These are phyloP conservation scores for Heliconius nattereri DNA, from an alignment of 1,140 invertebrate species.

Conservation along the genomic window DNA sequence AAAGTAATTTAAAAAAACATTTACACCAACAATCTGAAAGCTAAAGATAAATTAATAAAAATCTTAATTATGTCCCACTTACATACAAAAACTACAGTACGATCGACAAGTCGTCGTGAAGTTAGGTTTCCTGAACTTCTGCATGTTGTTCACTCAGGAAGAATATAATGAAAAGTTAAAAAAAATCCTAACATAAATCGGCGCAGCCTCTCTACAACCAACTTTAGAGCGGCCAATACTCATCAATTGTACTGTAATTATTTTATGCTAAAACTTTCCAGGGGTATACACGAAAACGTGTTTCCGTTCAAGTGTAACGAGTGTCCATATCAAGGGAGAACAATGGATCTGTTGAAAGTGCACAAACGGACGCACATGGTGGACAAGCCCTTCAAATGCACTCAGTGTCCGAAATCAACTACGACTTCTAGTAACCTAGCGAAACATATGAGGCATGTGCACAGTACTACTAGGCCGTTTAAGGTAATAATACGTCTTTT, in stretches of 20 bases:
- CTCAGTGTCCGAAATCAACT: slow-evolving; percentile 64
- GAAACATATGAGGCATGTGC: slow-evolving; percentile 71
- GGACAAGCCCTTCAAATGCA: slow-evolving; percentile 72
- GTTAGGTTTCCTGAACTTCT: too few relatives aligned
- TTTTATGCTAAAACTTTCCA: slow-evolving; percentile 42
- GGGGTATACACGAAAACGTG: slow-evolving; percentile 64
- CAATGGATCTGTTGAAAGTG: slow-evolving; percentile 65
- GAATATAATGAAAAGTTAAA: too few relatives aligned
- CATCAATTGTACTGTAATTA: background rate
- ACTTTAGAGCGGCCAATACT: too few relatives aligned
- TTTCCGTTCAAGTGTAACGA: slow-evolving; percentile 72
- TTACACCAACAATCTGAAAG: too few relatives aligned
- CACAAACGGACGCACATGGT: slow-evolving; percentile 65
- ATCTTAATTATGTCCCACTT: too few relatives aligned
- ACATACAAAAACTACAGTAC: too few relatives aligned
- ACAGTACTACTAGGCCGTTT: slow-evolving; percentile 62
- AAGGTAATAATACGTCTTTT: slow-evolving; percentile 49
- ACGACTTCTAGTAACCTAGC: slow-evolving; percentile 67
- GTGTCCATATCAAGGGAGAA: slow-evolving; percentile 68
- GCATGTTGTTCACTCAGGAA: too few relatives aligned
- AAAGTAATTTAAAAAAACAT: too few relatives aligned
- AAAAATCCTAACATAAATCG: too few relatives aligned
- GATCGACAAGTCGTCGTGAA: too few relatives aligned
- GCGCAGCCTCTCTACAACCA: too few relatives aligned
- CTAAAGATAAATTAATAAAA: too few relatives aligned